Evolutionary conservation across 2,113 vertebrate genomes (phyloP).

Genomic region (Sebastes schlegelii): DNA sequence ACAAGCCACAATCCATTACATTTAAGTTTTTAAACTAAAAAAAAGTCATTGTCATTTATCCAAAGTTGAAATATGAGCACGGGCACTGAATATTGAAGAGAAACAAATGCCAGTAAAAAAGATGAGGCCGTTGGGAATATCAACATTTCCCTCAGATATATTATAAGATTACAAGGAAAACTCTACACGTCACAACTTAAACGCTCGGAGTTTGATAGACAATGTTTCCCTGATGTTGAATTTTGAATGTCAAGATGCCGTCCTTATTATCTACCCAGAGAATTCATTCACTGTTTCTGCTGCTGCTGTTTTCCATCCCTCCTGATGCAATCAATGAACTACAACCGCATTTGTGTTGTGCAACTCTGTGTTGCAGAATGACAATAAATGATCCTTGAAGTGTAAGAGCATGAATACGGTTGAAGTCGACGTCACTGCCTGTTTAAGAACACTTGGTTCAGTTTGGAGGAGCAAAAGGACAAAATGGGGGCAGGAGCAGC

Average conservation of each 20-base stretch:
- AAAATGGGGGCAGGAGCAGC: conserved; percentile 35
- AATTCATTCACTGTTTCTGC: too few species aligned
- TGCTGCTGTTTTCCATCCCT: too few species aligned
- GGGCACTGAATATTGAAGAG: not conserved
- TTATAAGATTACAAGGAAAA: too few species aligned
- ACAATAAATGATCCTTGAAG: not conserved
- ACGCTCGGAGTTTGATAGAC: too few species aligned
- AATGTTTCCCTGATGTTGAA: too few species aligned
- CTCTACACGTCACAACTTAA: too few species aligned
- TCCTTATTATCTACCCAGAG: too few species aligned
- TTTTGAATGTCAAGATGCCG: too few species aligned
- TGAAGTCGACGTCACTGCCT: conserved; percentile 14
- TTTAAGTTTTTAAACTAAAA: conserved; percentile 17
- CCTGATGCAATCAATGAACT: not conserved
- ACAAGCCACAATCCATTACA: conserved; percentile 9
- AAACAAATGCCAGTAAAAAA: too few species aligned
- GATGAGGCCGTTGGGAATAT: too few species aligned
- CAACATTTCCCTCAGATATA: too few species aligned
- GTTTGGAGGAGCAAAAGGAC: conserved; percentile 27
- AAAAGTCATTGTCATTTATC: conserved; percentile 2
- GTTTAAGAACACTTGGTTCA: conserved; percentile 31
- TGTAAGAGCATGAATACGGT: not conserved
- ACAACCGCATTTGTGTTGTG: not conserved
- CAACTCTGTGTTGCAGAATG: too few species aligned
- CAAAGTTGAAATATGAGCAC: not conserved